Evolutionary conservation across 2,888 invertebrate species (phyloP).

Genomic region (Poecilobothrus nobilitatus): DNA sequence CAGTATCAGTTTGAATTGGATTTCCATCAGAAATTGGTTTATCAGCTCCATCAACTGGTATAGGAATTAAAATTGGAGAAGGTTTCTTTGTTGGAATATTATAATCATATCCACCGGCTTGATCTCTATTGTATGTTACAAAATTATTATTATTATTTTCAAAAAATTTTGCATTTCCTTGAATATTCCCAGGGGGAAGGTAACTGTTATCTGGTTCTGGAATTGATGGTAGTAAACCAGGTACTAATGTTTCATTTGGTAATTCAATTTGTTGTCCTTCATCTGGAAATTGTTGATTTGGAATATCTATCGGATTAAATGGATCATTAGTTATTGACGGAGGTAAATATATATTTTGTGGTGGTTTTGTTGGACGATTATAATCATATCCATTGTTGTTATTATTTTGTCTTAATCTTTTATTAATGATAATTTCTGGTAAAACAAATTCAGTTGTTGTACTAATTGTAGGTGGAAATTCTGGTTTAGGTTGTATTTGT

Average conservation of each 20-base stretch:
- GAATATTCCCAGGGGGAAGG: slow-evolving; percentile 3
- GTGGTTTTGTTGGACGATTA: slow-evolving; percentile 29
- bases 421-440: slow-evolving; percentile 40
- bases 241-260: slow-evolving; percentile 13
- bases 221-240: slow-evolving; percentile 18
- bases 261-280: not conserved
- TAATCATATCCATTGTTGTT: slow-evolving; percentile 20
- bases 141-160: not conserved
- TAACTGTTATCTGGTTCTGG: slow-evolving; percentile 10
- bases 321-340: slow-evolving; percentile 28
- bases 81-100: slow-evolving; percentile 25
- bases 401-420: slow-evolving; percentile 26
- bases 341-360: slow-evolving; percentile 33
- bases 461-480: slow-evolving; percentile 27
- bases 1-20: not conserved
- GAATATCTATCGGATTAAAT: slow-evolving; percentile 28
- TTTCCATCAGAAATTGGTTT: not conserved
- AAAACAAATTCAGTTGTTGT: slow-evolving; percentile 32
- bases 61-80: slow-evolving; percentile 2
- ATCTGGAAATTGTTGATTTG: slow-evolving; percentile 9
- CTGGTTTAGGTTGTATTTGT: slow-evolving; percentile 21
- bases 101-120: slow-evolving; percentile 34
- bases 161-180: slow-evolving; percentile 14
- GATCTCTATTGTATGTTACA: slow-evolving; percentile 5
- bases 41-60: slow-evolving; percentile 15